Evolutionary conservation across 2,888 invertebrate genomes (phyloP).

Genomic region (Xiphydria camelus): DNA sequence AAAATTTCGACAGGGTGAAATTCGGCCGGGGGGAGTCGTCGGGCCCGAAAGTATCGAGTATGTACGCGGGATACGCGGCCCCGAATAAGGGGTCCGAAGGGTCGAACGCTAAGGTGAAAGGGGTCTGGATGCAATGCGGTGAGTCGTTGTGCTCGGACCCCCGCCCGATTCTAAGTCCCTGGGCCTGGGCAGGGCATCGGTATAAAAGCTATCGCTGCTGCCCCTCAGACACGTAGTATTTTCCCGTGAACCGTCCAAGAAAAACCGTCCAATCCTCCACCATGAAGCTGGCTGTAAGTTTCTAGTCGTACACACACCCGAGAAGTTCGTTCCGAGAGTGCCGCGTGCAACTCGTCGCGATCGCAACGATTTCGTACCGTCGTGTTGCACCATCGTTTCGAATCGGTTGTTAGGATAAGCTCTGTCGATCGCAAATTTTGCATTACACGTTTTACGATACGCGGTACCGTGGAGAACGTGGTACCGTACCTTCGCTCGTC

Average conservation of each 20-base stretch:
- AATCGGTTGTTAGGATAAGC: too few species aligned
- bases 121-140: conserved; percentile 44
- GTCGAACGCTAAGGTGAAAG: conserved; percentile 49
- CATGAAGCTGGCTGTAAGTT: conserved; percentile 57
- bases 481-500: too few species aligned
- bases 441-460: too few species aligned
- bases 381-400: too few species aligned
- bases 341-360: too few species aligned
- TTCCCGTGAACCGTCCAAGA: conserved; percentile 50
- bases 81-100: conserved; percentile 42
- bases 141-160: conserved; percentile 33
- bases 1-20: too few species aligned
- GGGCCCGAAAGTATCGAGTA: background rate
- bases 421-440: too few species aligned
- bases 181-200: conserved; percentile 49
- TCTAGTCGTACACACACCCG: too few species aligned
- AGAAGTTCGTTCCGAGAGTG: too few species aligned
- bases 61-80: conserved; percentile 3
- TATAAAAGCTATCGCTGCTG: conserved; percentile 56
- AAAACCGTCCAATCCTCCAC: conserved; percentile 46
- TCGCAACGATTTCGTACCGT: too few species aligned
- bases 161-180: conserved; percentile 45
- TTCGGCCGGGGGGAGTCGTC: too few species aligned
- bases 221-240: conserved; percentile 52
- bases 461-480: too few species aligned